A percentile compares a stretch with the other conserved stretches of the same genome.
These are phyloP conservation scores for Andrena fulva DNA, from an alignment of 2,888 invertebrate species.

Conservation along the genomic window DNA sequence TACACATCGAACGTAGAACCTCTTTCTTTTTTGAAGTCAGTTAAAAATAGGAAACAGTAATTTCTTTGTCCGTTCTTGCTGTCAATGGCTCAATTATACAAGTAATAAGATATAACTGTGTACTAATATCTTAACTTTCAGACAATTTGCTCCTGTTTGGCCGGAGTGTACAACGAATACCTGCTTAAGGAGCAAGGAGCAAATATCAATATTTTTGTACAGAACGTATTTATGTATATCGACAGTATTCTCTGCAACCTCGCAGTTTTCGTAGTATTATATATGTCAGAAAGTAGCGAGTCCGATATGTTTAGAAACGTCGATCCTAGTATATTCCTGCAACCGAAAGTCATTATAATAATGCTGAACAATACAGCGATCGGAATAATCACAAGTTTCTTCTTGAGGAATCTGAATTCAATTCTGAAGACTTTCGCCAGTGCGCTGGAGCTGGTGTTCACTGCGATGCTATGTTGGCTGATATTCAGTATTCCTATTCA, in stretches of 20 bases:
- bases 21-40: too few species aligned
- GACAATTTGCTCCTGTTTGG: conserved; percentile 96
- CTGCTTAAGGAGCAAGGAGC: conserved; percentile 94
- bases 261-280: conserved; percentile 87
- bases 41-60: too few species aligned
- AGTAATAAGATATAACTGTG: background rate
- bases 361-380: conserved; percentile 95
- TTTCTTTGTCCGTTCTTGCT: too few species aligned
- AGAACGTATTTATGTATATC: conserved; percentile 97
- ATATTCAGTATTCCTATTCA: conserved; percentile 94
- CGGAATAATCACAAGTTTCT: conserved; percentile 97
- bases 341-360: conserved; percentile 91
- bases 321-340: conserved; percentile 85
- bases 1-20: too few species aligned
- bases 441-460: conserved; percentile 95
- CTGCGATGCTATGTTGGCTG: conserved; percentile 94
- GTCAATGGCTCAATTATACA: background rate
- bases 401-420: conserved; percentile 96
- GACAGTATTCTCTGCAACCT: conserved; percentile 97
- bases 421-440: conserved; percentile 98
- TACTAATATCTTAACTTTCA: conserved; percentile 83
- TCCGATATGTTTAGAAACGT: conserved; percentile 87
- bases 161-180: conserved; percentile 98
- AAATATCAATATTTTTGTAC: conserved; percentile 95
- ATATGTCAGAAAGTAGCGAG: conserved; percentile 88